These are phyloP conservation scores for Lottia scabra DNA, from an alignment of 2,888 invertebrate species.

Conservation along the genomic window DNA sequence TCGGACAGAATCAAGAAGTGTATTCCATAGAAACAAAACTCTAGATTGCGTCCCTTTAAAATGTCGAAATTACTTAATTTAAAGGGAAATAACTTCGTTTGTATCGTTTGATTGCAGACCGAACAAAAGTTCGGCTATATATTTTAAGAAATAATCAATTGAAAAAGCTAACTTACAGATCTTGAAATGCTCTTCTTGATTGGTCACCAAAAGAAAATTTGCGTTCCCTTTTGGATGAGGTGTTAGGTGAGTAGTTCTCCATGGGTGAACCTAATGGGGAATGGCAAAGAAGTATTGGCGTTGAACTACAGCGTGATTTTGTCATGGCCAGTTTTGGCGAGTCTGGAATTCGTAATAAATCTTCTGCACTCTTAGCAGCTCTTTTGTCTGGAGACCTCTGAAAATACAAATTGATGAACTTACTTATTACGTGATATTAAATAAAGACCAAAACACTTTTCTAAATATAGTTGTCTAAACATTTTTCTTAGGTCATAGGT, in stretches of 20 bases:
- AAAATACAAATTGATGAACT: background rate
- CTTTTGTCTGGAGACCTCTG: conserved; percentile 16
- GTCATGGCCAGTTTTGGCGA: background rate
- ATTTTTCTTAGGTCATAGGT: too few species aligned
- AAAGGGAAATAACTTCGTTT: too few species aligned
- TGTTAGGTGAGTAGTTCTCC: conserved; percentile 8
- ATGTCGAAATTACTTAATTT: too few species aligned
- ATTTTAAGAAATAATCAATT: too few species aligned
- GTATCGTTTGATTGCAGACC: too few species aligned
- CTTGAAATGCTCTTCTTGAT: background rate
- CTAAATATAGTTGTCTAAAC: too few species aligned
- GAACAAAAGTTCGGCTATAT: too few species aligned
- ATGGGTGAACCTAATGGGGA: conserved; percentile 13
- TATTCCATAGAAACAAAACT: too few species aligned
- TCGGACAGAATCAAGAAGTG: too few species aligned
- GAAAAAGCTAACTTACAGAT: background rate
- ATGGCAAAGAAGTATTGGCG: conserved; percentile 9
- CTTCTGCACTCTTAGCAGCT: conserved; percentile 12
- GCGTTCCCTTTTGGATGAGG: conserved; percentile 9
- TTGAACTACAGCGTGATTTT: conserved; percentile 3
- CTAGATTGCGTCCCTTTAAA: too few species aligned
- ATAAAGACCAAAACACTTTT: too few species aligned
- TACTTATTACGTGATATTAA: too few species aligned
- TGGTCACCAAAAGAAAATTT: conserved; percentile 11
- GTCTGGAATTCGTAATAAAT: conserved; percentile 13